A percentile compares a stretch with the other conserved stretches of the same genome.
These are phyloP conservation scores for Anthophora plumipes DNA, from an alignment of 2,888 invertebrate genomes.

Conservation along the genomic window DNA sequence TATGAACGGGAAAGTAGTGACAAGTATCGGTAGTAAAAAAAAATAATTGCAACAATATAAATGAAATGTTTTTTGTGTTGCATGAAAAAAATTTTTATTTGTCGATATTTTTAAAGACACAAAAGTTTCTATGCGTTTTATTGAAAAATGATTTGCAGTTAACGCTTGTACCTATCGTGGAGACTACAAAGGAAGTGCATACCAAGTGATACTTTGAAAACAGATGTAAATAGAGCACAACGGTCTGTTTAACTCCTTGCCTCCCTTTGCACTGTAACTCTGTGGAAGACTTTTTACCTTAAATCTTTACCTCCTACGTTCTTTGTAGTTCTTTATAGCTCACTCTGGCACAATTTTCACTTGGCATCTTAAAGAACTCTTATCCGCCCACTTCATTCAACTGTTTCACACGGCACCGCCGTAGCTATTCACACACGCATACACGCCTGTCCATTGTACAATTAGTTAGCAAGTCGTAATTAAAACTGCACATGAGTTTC, in stretches of 20 bases:
- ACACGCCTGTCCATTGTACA: background rate
- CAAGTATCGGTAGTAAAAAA: too few relatives aligned
- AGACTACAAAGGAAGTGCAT: background rate
- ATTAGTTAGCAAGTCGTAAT: constrained; percentile 1
- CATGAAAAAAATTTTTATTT: too few relatives aligned
- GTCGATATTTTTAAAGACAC: too few relatives aligned
- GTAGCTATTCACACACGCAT: constrained; percentile 15
- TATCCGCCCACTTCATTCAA: constrained; percentile 31
- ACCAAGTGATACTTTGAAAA: background rate
- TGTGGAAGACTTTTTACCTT: constrained; percentile 24
- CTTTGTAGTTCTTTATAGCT: constrained; percentile 27
- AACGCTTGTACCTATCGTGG: background rate
- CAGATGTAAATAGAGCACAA: constrained; percentile 10
- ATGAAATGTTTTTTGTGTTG: too few relatives aligned
- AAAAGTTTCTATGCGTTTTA: background rate
- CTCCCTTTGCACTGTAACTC: background rate
- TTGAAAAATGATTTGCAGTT: background rate
- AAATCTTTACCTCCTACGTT: constrained; percentile 22
- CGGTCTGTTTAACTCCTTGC: constrained; percentile 18
- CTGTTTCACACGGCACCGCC: constrained; percentile 8
- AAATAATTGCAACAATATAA: too few relatives aligned
- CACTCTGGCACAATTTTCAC: constrained; percentile 28
- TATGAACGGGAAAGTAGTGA: too few relatives aligned
- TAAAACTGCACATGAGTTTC: background rate
- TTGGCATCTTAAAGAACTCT: constrained; percentile 37